These are phyloP conservation scores for Drosophila subobscura DNA, from an alignment of 1,140 invertebrate genomes.

Conservation along the genomic window DNA sequence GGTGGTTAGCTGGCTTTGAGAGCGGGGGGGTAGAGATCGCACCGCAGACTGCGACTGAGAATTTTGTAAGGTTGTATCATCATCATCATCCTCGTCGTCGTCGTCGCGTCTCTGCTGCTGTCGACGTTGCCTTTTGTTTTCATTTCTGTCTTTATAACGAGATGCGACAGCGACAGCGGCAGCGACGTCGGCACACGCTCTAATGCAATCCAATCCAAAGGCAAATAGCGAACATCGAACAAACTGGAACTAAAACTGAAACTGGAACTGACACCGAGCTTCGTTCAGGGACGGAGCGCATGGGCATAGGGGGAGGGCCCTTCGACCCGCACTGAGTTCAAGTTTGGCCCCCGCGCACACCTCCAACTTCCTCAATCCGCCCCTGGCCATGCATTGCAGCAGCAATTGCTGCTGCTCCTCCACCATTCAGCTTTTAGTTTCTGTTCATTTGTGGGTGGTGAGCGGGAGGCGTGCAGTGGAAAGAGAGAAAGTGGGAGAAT, in stretches of 20 bases:
- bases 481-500: no score
- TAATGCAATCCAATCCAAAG: conserved; percentile 71
- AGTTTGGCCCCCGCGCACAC: background rate
- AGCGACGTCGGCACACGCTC: conserved; percentile 65
- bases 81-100: conserved; percentile 34
- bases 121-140: conserved; percentile 70
- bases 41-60: conserved; percentile 62
- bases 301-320: background rate
- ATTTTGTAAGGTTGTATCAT: conserved; percentile 82
- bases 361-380: background rate
- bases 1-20: background rate
- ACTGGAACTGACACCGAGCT: conserved; percentile 27
- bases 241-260: conserved; percentile 27
- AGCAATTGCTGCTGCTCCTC: background rate
- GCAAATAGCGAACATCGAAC: conserved; percentile 54
- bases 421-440: conserved; percentile 25
- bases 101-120: conserved; percentile 19
- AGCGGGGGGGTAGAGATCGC: conserved; percentile 13
- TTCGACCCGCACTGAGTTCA: no score
- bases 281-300: conserved; percentile 6
- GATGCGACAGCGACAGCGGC: conserved; percentile 53
- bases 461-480: no score
- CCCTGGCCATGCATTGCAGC: background rate
- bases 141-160: conserved; percentile 68
- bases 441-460: conserved; percentile 27